Conservation (phyloP, 2,888 invertebrate genomes). For the Protophormia terraenovae region DNA sequence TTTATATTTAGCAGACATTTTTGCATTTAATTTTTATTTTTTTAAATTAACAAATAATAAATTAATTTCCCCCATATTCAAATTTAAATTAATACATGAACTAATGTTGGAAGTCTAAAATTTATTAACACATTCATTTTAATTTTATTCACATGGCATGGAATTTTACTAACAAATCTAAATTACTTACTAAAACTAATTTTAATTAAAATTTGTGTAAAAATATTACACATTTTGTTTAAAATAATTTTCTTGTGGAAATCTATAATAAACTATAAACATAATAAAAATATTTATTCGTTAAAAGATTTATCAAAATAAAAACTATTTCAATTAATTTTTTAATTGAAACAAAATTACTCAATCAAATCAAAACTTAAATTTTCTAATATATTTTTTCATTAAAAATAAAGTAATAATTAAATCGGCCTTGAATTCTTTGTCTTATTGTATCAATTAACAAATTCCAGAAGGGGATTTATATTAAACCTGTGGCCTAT, state of each 20-base stretch:
- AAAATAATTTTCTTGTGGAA: not conserved
- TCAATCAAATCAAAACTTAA: too few species aligned
- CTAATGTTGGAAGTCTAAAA: not conserved
- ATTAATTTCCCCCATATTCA: not conserved
- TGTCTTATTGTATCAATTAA: too few species aligned
- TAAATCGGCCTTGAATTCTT: too few species aligned
- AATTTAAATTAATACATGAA: not conserved
- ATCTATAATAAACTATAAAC: too few species aligned
- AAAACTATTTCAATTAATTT: too few species aligned
- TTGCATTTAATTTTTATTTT: not conserved
- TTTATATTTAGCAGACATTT: not conserved
- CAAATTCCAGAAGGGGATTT: too few species aligned
- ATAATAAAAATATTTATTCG: too few species aligned
- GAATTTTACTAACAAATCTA: not conserved
- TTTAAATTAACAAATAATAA: not conserved
- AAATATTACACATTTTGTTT: not conserved
- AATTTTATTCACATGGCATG: constrained; percentile 3
- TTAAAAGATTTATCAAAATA: too few species aligned
- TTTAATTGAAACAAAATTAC: too few species aligned
- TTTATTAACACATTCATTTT: not conserved
- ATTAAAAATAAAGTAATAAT: too few species aligned
- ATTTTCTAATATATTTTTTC: too few species aligned
- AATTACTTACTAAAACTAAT: not conserved
- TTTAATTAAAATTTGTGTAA: not conserved
- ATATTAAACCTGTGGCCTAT: too few species aligned